A percentile compares a stretch with the other conserved stretches of the same genome.
Conservation (phyloP, 2,888 invertebrate species). For the Halictus ligatus region DNA sequence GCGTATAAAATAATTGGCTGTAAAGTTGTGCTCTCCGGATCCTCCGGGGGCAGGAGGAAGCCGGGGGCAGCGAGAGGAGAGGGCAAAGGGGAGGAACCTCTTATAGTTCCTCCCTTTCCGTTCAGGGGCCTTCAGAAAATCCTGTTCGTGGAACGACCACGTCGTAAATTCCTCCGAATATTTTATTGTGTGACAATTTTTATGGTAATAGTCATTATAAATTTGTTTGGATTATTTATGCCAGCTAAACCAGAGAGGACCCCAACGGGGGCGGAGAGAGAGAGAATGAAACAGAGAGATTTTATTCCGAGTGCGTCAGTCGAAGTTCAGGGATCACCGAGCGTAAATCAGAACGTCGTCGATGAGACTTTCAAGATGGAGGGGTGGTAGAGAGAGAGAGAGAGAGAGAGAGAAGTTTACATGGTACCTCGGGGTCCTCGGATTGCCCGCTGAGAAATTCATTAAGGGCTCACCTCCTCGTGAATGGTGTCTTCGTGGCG, state of each 20-base stretch:
- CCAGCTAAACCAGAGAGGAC: constrained; percentile 57
- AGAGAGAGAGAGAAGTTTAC: constrained; percentile 31
- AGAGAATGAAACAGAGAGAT: background rate
- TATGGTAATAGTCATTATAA: constrained; percentile 84
- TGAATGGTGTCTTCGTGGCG: constrained; percentile 50
- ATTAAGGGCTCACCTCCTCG: constrained; percentile 67
- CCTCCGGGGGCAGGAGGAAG: constrained; percentile 52
- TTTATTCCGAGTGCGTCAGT: constrained; percentile 51
- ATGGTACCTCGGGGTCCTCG: constrained; percentile 33
- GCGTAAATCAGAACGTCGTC: constrained; percentile 65
- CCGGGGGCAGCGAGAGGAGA: constrained; percentile 32
- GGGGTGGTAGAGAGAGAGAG: background rate
- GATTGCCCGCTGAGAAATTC: constrained; percentile 76
- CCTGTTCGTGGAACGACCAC: constrained; percentile 47
- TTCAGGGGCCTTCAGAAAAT: constrained; percentile 43
- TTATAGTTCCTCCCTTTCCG: constrained; percentile 41
- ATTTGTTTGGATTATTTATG: constrained; percentile 82
- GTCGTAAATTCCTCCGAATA: constrained; percentile 82
- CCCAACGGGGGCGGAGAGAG: constrained; percentile 21
- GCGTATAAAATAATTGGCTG: constrained; percentile 83
- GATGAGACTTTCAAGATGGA: constrained; percentile 44
- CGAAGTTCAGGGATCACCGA: constrained; percentile 61
- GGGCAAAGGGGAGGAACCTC: constrained; percentile 27
- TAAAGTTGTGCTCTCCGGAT: constrained; percentile 76
- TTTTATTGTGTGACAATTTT: constrained; percentile 84